These are phyloP conservation scores for Astropecten irregularis DNA, from an alignment of 53 echinoderm and acorn worm genomes.

Conservation along the genomic window DNA sequence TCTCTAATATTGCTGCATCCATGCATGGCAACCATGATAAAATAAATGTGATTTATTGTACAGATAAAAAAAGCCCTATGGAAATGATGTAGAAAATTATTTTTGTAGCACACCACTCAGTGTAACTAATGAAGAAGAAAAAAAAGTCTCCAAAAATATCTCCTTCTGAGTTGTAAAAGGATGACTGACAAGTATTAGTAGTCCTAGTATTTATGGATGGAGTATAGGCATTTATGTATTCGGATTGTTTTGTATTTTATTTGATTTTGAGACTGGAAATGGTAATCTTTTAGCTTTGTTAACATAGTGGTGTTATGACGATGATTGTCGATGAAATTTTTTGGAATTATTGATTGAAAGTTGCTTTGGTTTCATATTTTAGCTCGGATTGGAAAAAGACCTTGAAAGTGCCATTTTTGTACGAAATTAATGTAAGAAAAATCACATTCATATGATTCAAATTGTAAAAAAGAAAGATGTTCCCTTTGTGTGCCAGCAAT, in stretches of 20 bases:
- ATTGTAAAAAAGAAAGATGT: too few relatives aligned
- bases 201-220: background rate
- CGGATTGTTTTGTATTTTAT: too few relatives aligned
- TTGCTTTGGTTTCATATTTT: too few relatives aligned
- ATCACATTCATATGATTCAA: too few relatives aligned
- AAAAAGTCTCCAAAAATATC: background rate
- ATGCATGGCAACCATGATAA: background rate
- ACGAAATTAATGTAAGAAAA: background rate
- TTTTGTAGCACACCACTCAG: conserved; percentile 47
- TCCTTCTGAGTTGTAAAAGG: background rate
- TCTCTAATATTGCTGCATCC: background rate
- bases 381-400: background rate
- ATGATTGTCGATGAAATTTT: too few relatives aligned
- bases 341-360: too few relatives aligned
- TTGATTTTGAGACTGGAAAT: too few relatives aligned
- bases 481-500: too few relatives aligned
- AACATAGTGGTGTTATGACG: background rate
- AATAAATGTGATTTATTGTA: conserved; percentile 42
- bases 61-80: conserved; percentile 26
- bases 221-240: too few relatives aligned
- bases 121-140: conserved; percentile 6
- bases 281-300: background rate
- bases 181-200: background rate
- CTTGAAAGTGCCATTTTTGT: conserved; percentile 30
- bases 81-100: conserved; percentile 41